Percentiles rank a stretch among this genome's conserved stretches.
phyloP scores from a whole-genome alignment of 2,113 vertebrate species.

The Telmatochromis sp. region DNA sequence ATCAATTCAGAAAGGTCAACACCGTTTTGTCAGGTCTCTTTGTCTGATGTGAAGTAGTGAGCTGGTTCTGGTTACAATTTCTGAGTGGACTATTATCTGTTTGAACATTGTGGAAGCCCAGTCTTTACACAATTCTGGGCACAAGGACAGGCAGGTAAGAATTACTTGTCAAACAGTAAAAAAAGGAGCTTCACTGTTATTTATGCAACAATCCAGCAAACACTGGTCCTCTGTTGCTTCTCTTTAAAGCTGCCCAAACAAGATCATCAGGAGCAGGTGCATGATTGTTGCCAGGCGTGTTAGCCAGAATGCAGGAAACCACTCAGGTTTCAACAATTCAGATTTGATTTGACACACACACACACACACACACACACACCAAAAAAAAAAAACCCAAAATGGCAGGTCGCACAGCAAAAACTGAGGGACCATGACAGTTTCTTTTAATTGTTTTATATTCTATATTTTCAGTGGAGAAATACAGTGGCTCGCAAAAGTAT shows the following conservation, averaged over 20 bases:
- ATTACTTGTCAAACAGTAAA: neutral
- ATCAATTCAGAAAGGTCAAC: neutral
- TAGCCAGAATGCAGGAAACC: neutral
- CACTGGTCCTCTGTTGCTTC: neutral
- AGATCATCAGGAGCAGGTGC: neutral
- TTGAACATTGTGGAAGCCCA: neutral
- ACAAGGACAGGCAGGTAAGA: neutral
- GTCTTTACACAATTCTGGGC: neutral
- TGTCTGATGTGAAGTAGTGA: neutral
- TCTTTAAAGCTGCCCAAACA: neutral
- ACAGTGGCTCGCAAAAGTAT: neutral
- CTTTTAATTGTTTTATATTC: neutral
- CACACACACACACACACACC: neutral
- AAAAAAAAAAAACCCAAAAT: neutral
- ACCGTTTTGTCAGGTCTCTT: neutral
- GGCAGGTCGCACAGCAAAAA: neutral
- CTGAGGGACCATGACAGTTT: neutral
- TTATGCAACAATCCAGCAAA: neutral
- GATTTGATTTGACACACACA: neutral
- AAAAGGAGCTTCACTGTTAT: neutral
- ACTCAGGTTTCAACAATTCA: neutral
- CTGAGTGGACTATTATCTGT: neutral
- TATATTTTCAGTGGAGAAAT: neutral
- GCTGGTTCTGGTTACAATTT: neutral
- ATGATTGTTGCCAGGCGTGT: neutral